Conservation (phyloP, 2,888 invertebrate species). For the Tipula lateralis region DNA sequence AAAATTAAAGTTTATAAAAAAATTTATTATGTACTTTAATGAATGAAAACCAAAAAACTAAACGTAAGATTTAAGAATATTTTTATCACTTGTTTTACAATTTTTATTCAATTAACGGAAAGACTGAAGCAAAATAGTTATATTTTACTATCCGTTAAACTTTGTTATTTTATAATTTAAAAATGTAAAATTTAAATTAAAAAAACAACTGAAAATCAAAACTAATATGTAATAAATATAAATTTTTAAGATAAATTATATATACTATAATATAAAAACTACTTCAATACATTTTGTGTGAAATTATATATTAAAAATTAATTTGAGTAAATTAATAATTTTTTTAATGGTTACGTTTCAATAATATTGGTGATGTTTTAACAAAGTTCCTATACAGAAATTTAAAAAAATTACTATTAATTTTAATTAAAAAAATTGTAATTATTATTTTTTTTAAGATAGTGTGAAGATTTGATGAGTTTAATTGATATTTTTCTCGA, state of each 20-base stretch:
- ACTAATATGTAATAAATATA: constrained; percentile 25
- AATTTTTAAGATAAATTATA: neutral
- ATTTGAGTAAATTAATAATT: neutral
- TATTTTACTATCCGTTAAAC: constrained; percentile 49
- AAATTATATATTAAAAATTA: neutral
- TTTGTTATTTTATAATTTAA: constrained; percentile 36
- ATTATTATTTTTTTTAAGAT: neutral
- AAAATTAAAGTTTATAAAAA: neutral
- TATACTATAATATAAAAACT: neutral
- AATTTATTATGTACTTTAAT: neutral
- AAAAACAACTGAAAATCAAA: constrained; percentile 27
- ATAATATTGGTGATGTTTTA: constrained; percentile 38
- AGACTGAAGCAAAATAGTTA: constrained; percentile 54
- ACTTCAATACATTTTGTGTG: neutral
- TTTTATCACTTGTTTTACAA: constrained; percentile 6
- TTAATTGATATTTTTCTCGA: neutral
- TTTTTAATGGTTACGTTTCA: neutral
- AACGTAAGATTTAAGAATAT: constrained; percentile 6
- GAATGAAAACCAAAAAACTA: neutral
- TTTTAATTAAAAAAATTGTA: constrained; percentile 6
- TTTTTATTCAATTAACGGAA: constrained; percentile 48
- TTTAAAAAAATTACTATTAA: constrained; percentile 32
- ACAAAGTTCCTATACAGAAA: constrained; percentile 38
- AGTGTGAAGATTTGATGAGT: neutral
- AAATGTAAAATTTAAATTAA: constrained; percentile 19